Conservation (phyloP, 2,797 vertebrate genomes). For the Sitta carolinensis region DNA sequence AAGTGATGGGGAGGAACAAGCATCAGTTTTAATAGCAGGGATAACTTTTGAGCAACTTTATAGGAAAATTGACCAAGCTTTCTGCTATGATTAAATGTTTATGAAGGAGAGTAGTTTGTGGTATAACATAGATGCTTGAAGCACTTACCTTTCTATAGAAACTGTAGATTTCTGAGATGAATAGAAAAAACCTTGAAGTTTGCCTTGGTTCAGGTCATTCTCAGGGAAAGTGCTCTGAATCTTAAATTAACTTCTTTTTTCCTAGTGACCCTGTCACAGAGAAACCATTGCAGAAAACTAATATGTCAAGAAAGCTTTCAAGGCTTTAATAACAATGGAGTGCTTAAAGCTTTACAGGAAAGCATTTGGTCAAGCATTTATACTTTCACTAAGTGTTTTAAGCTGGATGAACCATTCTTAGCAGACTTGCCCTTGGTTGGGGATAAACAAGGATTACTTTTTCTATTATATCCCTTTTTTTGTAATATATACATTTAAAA, state of each 20-base stretch:
- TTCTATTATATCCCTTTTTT: not conserved
- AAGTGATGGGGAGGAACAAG: not conserved
- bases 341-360: not conserved
- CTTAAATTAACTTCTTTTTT: not conserved
- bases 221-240: not conserved
- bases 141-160: not conserved
- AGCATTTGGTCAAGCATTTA: slow-evolving; percentile 42
- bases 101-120: not conserved
- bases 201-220: not conserved
- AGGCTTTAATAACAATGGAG: not conserved
- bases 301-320: not conserved
- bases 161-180: not conserved
- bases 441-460: slow-evolving; percentile 53
- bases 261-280: not conserved
- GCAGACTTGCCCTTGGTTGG: not conserved
- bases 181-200: not conserved
- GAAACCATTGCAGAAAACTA: not conserved
- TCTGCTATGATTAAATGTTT: not conserved
- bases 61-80: not conserved
- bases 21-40: not conserved
- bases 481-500: not conserved
- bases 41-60: not conserved
- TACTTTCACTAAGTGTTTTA: slow-evolving; percentile 43
- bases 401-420: slow-evolving; percentile 44
- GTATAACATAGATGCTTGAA: not conserved